These are phyloP conservation scores for Mastigias papua DNA, from an alignment of 30 jellyfish, hydroid and myxozoan genomes.

Conservation along the genomic window DNA sequence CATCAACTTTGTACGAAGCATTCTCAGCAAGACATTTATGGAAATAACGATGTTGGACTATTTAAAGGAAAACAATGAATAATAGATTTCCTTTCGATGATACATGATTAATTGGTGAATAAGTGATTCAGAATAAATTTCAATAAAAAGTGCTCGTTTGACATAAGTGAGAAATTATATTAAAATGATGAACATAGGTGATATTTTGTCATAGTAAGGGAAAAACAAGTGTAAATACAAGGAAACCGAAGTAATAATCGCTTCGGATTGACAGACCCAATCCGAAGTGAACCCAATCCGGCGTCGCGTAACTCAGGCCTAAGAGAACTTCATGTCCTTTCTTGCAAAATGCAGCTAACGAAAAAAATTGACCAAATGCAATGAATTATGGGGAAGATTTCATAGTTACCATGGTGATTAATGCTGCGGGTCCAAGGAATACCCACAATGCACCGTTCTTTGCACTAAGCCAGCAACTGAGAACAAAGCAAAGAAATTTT, in stretches of 20 bases:
- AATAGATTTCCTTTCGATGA: neutral
- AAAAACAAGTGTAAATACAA: no score
- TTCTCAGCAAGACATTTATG: slow-evolving; percentile 24
- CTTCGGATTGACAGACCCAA: no score
- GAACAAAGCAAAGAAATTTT: neutral
- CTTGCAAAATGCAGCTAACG: neutral
- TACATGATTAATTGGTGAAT: neutral
- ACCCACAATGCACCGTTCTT: slow-evolving; percentile 48
- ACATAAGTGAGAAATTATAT: no score
- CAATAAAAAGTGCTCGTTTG: no score
- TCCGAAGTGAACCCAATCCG: no score
- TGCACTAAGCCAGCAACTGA: slow-evolving; percentile 37
- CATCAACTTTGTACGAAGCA: slow-evolving; percentile 25
- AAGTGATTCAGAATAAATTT: no score
- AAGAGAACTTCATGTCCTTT: no score
- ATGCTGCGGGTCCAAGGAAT: slow-evolving; percentile 26
- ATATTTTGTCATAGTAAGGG: no score
- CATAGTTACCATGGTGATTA: slow-evolving; percentile 13
- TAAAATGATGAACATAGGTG: no score
- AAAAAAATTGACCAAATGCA: neutral
- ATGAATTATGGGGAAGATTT: neutral
- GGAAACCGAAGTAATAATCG: no score
- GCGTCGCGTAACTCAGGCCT: no score
- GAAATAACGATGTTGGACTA: slow-evolving; percentile 32
- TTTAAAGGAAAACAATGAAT: neutral